A percentile compares a stretch with the other conserved stretches of the same genome.
These are phyloP conservation scores for Caenorhabditis inopinata DNA, from an alignment of 1,140 invertebrate species.

Conservation along the genomic window DNA sequence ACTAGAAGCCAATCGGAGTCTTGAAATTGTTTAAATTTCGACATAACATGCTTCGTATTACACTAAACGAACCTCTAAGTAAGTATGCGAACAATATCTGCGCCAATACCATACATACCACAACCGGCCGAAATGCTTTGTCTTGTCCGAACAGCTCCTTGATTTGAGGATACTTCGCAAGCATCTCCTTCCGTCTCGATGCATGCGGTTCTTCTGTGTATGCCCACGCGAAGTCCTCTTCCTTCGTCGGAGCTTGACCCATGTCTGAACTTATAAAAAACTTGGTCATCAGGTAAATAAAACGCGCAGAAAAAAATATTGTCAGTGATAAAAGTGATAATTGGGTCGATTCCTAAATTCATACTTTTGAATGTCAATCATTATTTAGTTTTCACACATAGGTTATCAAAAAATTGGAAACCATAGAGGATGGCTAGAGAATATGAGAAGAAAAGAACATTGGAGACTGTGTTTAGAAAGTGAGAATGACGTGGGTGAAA, in stretches of 20 bases:
- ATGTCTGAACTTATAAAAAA: constrained; percentile 70
- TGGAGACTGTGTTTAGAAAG: too few species aligned
- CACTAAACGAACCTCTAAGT: constrained; percentile 50
- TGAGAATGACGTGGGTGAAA: too few species aligned
- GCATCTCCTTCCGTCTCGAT: constrained; percentile 73
- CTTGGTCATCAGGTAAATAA: too few species aligned
- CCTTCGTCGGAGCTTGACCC: constrained; percentile 82
- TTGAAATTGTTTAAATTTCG: constrained; percentile 45
- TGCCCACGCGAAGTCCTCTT: constrained; percentile 86
- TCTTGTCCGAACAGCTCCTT: constrained; percentile 64
- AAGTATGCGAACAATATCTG: constrained; percentile 63
- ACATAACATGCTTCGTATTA: too few species aligned
- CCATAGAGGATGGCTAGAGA: too few species aligned
- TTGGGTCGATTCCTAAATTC: constrained; percentile 60
- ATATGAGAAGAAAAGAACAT: background rate
- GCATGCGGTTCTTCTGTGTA: constrained; percentile 98
- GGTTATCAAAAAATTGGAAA: too few species aligned
- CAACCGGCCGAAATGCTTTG: constrained; percentile 61
- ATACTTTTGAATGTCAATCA: constrained; percentile 62
- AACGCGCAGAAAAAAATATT: too few species aligned
- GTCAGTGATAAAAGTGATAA: constrained; percentile 62
- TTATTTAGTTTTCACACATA: constrained; percentile 64
- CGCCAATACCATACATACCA: constrained; percentile 63
- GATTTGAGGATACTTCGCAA: constrained; percentile 67
- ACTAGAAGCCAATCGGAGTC: constrained; percentile 62